These are phyloP conservation scores for Axis porcinus DNA, from an alignment of 2,113 vertebrate genomes.

Conservation along the genomic window DNA sequence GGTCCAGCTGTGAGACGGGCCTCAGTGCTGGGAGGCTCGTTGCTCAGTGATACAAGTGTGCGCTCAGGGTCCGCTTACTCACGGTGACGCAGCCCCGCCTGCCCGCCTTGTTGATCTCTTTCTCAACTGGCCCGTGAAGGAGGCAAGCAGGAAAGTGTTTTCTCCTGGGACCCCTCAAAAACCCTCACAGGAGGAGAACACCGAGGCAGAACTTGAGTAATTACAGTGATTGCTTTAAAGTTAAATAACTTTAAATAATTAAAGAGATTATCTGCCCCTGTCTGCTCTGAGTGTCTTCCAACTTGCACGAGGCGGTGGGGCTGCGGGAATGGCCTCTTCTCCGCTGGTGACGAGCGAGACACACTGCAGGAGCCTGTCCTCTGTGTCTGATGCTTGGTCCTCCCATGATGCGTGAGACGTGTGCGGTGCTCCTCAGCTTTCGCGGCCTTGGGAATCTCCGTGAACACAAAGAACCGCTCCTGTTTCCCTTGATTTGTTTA, in stretches of 20 bases:
- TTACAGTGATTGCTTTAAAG: not conserved
- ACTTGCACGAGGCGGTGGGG: not conserved
- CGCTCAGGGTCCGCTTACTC: not conserved
- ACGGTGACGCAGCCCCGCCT: not conserved
- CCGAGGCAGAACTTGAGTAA: not conserved
- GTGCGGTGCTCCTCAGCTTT: not conserved
- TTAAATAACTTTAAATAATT: not conserved
- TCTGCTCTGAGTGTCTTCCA: not conserved
- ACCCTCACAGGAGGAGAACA: not conserved
- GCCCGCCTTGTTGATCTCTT: not conserved
- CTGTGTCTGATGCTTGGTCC: not conserved
- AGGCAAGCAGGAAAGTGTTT: not conserved
- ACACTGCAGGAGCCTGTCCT: fast-evolving
- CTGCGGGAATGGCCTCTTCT: not conserved
- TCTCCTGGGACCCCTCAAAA: not conserved
- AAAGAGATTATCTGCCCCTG: not conserved
- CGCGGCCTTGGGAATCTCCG: not conserved
- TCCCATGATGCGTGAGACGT: fast-evolving
- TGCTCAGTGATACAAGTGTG: not conserved
- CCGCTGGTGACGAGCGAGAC: fast-evolving
- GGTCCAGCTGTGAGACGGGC: not conserved
- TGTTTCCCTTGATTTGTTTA: not conserved
- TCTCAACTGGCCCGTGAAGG: not conserved
- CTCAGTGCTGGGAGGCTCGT: not conserved
- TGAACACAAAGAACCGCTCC: not conserved